Evolutionary conservation across 2,797 vertebrate species (phyloP).

Genomic region (Oryzias dopingdopingensis): DNA sequence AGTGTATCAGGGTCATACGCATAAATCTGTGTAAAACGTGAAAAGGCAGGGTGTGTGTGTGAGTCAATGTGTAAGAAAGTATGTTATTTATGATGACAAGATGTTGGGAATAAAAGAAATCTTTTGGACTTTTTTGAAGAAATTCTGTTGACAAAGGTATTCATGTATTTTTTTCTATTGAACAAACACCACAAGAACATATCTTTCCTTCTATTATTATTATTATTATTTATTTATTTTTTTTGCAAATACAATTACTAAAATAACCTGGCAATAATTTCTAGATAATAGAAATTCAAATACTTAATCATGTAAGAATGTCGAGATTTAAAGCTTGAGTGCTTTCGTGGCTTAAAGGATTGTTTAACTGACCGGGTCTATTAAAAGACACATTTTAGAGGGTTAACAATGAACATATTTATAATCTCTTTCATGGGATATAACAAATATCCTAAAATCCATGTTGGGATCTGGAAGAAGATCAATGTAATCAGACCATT

Average conservation of each 20-base stretch:
- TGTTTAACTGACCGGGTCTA: slow-evolving; percentile 27
- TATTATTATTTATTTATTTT: not conserved
- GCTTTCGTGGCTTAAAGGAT: slow-evolving; percentile 8
- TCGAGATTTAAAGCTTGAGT: slow-evolving; percentile 16
- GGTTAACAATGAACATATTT: slow-evolving; percentile 60
- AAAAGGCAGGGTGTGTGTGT: not conserved
- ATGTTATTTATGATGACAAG: slow-evolving; percentile 15
- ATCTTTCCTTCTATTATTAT: not conserved
- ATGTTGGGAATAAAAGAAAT: slow-evolving; percentile 1
- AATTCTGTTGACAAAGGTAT: too few species aligned
- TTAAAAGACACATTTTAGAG: slow-evolving; percentile 43
- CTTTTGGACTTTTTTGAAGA: too few species aligned
- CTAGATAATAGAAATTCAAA: too few species aligned
- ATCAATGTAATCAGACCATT: slow-evolving; percentile 72
- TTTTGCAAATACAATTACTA: not conserved
- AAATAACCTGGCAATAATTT: not conserved
- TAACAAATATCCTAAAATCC: slow-evolving; percentile 64
- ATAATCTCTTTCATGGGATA: slow-evolving; percentile 37
- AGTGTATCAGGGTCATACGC: slow-evolving; percentile 33
- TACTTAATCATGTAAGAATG: not conserved
- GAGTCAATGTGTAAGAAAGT: slow-evolving; percentile 20
- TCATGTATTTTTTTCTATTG: too few species aligned
- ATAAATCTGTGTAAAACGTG: slow-evolving; percentile 1
- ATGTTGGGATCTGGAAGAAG: slow-evolving; percentile 57
- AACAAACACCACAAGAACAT: not conserved